Percentiles rank a stretch among this genome's conserved stretches.
phyloP scores from a whole-genome alignment of 92 coral and sea anemone genomes.

The Montipora capitata region DNA sequence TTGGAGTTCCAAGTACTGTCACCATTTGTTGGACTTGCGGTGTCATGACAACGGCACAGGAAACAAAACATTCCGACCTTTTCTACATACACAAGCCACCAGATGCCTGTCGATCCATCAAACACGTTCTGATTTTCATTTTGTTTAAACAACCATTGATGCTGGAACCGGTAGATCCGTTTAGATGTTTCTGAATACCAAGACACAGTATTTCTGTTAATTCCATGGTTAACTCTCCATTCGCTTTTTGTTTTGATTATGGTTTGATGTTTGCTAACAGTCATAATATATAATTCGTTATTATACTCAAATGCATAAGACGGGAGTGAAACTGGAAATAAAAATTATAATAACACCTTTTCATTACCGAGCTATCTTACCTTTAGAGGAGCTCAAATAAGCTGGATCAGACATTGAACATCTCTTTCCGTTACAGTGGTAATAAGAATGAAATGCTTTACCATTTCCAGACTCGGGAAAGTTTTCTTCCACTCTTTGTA shows the following conservation, averaged over 20 bases:
- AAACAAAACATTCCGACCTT: slow-evolving; percentile 60
- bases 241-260: neutral
- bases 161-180: slow-evolving; percentile 56
- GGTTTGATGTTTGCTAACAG: too few relatives aligned
- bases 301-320: neutral
- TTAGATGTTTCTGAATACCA: slow-evolving; percentile 57
- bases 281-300: neutral
- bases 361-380: neutral
- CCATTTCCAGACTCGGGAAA: slow-evolving; percentile 40
- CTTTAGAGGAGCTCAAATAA: slow-evolving; percentile 51
- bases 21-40: slow-evolving; percentile 54
- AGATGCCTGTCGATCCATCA: slow-evolving; percentile 49
- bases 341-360: neutral
- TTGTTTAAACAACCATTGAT: slow-evolving; percentile 52
- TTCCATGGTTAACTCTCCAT: slow-evolving; percentile 18
- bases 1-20: slow-evolving; percentile 53
- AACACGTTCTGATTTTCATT: slow-evolving; percentile 50
- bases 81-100: slow-evolving; percentile 65
- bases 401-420: slow-evolving; percentile 50
- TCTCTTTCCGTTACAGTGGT: slow-evolving; percentile 44
- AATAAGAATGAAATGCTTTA: slow-evolving; percentile 45
- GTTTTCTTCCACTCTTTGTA: slow-evolving; percentile 38
- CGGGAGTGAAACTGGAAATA: slow-evolving; percentile 8
- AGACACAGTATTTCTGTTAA: slow-evolving; percentile 16
- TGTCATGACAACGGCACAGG: slow-evolving; percentile 45